These are phyloP conservation scores for Pocota personata DNA, from an alignment of 2,888 invertebrate genomes.

Conservation along the genomic window DNA sequence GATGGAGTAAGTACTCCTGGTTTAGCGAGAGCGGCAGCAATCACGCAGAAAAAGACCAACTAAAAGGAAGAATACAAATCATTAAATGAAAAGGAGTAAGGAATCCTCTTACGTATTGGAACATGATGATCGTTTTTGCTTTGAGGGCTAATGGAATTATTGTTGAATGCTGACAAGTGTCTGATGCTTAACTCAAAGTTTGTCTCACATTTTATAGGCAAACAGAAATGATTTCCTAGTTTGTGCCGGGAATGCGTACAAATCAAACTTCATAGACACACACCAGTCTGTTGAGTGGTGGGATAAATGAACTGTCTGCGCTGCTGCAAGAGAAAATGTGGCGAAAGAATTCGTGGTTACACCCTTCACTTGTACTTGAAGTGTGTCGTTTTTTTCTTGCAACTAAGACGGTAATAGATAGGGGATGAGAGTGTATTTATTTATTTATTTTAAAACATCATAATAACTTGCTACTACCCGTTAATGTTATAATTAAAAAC, in stretches of 20 bases:
- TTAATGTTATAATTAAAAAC: too few species aligned
- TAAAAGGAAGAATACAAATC: neutral
- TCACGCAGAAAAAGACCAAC: constrained; percentile 17
- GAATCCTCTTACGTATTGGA: constrained; percentile 40
- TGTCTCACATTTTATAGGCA: constrained; percentile 27
- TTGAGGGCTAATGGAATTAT: neutral
- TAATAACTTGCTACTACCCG: too few species aligned
- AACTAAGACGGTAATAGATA: neutral
- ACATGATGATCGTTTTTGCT: constrained; percentile 36
- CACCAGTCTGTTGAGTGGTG: neutral
- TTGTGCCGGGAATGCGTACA: neutral
- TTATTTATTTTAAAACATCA: neutral
- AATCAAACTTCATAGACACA: neutral
- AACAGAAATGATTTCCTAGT: neutral
- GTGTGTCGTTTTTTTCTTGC: neutral
- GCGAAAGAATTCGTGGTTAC: neutral
- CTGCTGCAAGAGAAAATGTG: neutral
- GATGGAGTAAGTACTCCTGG: constrained; percentile 44
- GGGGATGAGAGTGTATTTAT: neutral
- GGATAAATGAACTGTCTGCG: neutral
- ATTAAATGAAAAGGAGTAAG: neutral
- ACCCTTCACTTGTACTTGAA: neutral
- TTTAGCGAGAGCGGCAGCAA: constrained; percentile 25
- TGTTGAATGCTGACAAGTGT: constrained; percentile 43
- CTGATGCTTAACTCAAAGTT: constrained; percentile 20